A percentile compares a stretch with the other conserved stretches of the same genome.
Conservation (phyloP, 2,888 invertebrate genomes). For the Volucella bombylans region DNA sequence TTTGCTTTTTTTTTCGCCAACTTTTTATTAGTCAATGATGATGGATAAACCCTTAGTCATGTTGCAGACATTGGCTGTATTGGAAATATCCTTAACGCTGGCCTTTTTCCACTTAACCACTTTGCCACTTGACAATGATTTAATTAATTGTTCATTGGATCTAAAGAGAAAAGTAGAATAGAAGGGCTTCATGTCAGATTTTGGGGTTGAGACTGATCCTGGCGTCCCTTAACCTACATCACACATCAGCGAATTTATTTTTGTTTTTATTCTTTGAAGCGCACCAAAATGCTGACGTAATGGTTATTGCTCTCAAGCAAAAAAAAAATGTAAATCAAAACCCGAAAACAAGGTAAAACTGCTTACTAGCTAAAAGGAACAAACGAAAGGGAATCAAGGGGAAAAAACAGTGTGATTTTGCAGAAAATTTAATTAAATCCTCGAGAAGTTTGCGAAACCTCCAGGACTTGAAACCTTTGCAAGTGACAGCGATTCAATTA, state of each 20-base stretch:
- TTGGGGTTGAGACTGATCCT: too few relatives aligned
- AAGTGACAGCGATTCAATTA: conserved; percentile 58
- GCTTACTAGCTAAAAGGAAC: neutral
- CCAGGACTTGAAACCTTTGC: conserved; percentile 23
- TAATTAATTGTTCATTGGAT: conserved; percentile 53
- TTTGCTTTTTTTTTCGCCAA: conserved; percentile 3
- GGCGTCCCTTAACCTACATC: neutral
- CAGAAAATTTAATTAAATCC: conserved; percentile 45
- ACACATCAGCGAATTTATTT: conserved; percentile 9
- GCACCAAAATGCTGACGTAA: neutral
- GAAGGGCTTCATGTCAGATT: neutral
- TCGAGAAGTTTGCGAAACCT: conserved; percentile 20
- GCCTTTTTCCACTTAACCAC: neutral
- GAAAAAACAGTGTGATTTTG: neutral
- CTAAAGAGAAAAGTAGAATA: conserved; percentile 2
- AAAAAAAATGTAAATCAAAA: neutral
- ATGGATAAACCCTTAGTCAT: conserved; percentile 9
- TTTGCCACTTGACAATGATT: conserved; percentile 37
- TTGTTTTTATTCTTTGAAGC: neutral
- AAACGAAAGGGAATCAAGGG: neutral
- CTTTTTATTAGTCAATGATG: conserved; percentile 5
- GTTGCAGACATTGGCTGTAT: conserved; percentile 48
- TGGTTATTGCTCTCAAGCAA: neutral
- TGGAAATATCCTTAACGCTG: conserved; percentile 35
- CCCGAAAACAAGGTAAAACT: conserved; percentile 3